Evolutionary conservation across 2,113 vertebrate genomes (phyloP).

Genomic region (Odocoileus virginianus): DNA sequence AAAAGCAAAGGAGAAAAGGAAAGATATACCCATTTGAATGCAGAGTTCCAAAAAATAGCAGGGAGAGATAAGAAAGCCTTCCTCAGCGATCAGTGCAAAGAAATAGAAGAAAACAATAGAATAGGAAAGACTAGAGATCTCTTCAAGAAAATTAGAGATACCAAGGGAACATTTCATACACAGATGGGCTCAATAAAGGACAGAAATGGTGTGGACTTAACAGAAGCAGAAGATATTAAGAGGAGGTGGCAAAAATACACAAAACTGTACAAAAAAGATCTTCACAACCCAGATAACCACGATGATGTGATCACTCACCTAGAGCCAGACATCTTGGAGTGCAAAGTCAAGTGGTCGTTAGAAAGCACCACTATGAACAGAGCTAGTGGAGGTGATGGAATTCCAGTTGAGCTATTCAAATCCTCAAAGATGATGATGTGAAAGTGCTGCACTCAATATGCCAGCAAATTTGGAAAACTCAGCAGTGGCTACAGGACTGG

Average conservation of each 20-base stretch:
- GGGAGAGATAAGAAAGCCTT: neutral
- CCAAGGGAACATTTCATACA: neutral
- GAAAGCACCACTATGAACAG: neutral
- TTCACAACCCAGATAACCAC: neutral
- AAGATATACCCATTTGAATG: neutral
- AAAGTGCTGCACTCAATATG: neutral
- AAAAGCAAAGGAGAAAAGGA: neutral
- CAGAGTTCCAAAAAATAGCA: neutral
- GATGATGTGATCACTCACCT: neutral
- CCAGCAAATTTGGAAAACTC: neutral
- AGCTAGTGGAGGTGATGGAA: neutral
- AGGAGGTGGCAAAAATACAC: neutral
- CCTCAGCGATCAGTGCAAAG: neutral
- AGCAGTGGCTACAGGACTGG: neutral
- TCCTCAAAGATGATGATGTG: neutral
- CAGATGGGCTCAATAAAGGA: neutral
- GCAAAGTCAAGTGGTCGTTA: neutral
- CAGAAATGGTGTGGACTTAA: neutral
- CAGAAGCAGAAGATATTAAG: neutral
- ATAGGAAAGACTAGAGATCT: neutral
- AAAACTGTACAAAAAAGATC: neutral
- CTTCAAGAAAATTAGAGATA: neutral
- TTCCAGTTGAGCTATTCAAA: neutral
- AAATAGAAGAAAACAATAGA: neutral
- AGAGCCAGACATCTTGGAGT: neutral